Evolutionary conservation across 1,140 invertebrate species (phyloP).

Genomic region (Leguminivora glycinivorella): DNA sequence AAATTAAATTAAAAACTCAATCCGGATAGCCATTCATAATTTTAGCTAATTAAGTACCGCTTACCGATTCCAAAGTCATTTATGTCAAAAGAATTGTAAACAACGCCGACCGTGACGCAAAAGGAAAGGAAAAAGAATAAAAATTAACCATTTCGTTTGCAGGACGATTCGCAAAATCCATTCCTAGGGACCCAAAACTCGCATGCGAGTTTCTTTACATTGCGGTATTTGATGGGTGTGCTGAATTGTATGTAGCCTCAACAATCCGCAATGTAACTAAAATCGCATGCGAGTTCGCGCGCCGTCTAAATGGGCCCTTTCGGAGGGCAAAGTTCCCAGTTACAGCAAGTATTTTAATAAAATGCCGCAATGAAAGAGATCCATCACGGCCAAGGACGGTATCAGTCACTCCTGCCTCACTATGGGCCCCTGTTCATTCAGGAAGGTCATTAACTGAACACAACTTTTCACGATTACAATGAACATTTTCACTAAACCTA

Average conservation of each 20-base stretch:
- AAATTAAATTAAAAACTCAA: background rate
- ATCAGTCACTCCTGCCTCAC: constrained; percentile 46
- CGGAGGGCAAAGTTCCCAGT: constrained; percentile 11
- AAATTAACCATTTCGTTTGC: constrained; percentile 29
- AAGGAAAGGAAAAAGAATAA: constrained; percentile 7
- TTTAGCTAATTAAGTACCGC: background rate
- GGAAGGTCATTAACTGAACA: constrained; percentile 36
- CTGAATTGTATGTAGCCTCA: too few relatives aligned
- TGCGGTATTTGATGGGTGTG: too few relatives aligned
- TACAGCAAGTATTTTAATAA: constrained; percentile 38
- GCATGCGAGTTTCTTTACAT: too few relatives aligned
- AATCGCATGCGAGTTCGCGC: too few relatives aligned
- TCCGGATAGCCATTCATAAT: background rate
- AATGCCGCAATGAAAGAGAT: constrained; percentile 38
- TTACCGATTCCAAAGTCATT: background rate
- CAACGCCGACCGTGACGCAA: background rate
- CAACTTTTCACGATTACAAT: constrained; percentile 1
- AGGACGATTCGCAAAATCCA: constrained; percentile 22
- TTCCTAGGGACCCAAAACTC: constrained; percentile 9
- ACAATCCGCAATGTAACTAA: too few relatives aligned
- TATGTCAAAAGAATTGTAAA: constrained; percentile 21
- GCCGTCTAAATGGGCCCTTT: too few relatives aligned
- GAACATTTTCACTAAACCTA: constrained; percentile 6
- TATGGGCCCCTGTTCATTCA: constrained; percentile 36
- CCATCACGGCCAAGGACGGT: constrained; percentile 46